Conservation (phyloP, 2,797 vertebrate genomes). For the Enteromius argenteus region DNA sequence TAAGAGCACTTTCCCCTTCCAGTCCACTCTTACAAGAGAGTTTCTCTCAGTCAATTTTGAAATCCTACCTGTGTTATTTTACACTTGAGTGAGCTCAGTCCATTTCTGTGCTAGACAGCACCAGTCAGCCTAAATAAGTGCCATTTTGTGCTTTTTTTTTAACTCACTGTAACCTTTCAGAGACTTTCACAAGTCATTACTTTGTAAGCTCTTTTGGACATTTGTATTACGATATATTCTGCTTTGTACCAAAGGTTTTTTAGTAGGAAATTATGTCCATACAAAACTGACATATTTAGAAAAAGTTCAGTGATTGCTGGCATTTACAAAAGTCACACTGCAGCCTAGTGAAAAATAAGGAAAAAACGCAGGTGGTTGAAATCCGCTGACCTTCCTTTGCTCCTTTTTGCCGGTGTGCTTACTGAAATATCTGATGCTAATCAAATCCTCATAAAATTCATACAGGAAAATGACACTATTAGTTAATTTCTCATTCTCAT, state of each 20-base stretch:
- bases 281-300: not conserved
- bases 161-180: conserved; percentile 30
- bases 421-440: not conserved
- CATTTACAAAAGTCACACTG: conserved; percentile 22
- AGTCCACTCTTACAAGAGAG: conserved; percentile 27
- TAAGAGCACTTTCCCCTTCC: conserved; percentile 42
- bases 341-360: not conserved
- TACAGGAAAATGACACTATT: not conserved
- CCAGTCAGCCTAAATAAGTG: conserved; percentile 32
- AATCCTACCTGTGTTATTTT: conserved; percentile 51
- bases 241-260: not conserved
- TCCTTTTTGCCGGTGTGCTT: not conserved
- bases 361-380: conserved; percentile 19
- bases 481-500: not conserved
- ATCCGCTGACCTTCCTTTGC: conserved; percentile 51
- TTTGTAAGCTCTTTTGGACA: conserved; percentile 11
- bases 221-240: conserved; percentile 1
- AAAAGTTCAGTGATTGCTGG: not conserved
- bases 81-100: conserved; percentile 43
- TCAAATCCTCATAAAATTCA: not conserved
- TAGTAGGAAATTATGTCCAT: conserved; percentile 9
- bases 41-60: conserved; percentile 41
- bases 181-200: conserved; percentile 24
- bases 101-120: conserved; percentile 15
- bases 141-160: conserved; percentile 28